Conservation (phyloP, 1,140 invertebrate genomes). For the Brachionus rubens region DNA sequence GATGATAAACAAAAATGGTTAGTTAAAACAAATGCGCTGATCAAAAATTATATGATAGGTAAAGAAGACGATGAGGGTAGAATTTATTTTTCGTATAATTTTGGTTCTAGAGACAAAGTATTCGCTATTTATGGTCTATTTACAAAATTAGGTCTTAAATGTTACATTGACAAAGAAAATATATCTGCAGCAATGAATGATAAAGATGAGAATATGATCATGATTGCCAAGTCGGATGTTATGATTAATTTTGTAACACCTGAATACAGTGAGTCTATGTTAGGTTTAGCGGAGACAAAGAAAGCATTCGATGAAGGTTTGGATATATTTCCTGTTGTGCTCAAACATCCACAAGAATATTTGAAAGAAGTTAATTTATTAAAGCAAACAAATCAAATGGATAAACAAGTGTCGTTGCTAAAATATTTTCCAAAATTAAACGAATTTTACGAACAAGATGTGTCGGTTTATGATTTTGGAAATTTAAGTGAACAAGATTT, state of each 20-base stretch:
- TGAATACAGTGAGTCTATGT: not conserved
- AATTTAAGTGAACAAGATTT: no score
- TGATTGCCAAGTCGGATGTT: not conserved
- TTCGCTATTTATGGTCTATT: not conserved
- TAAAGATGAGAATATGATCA: not conserved
- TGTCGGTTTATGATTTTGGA: no score
- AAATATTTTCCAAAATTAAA: no score
- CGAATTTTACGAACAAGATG: no score
- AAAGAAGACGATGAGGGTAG: not conserved
- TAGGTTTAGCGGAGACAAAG: not conserved
- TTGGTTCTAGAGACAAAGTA: conserved; percentile 11
- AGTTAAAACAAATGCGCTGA: not conserved
- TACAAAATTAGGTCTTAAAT: not conserved
- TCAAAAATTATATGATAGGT: not conserved
- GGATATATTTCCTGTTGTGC: not conserved
- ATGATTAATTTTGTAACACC: conserved; percentile 6
- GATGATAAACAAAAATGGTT: not conserved
- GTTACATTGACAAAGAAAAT: conserved; percentile 28
- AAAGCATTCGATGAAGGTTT: not conserved
- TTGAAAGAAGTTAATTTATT: not conserved
- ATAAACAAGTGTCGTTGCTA: no score
- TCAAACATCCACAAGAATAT: not conserved
- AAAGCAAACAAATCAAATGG: no score
- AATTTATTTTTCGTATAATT: conserved; percentile 11
- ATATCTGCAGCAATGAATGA: not conserved